Base-by-base conservation (phyloP, 1,140 invertebrate genomes). In the Phocides pigmalion region DNA sequence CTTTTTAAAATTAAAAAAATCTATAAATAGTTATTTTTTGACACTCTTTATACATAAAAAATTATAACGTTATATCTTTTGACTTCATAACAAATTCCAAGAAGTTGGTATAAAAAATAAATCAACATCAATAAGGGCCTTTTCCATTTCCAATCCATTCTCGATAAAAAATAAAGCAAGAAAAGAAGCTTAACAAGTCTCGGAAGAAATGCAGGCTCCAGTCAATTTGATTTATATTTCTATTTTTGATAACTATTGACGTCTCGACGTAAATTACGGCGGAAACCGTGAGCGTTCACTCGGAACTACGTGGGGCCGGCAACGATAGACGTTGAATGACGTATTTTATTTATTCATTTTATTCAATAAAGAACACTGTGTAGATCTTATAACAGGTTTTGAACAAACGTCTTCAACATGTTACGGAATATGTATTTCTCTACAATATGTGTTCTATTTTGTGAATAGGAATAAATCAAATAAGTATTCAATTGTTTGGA, bases 161-260 rank as follows among this genome's bases (percentile, higher is more conserved):
- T 28, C 42, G 28, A 59, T 47, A 32, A 16, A 19, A 47, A 47
- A 37, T 47, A 59, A 44, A 37, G 25, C 15, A 19, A 59, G 15
- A 20, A 0, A 4, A 25, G 25, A 47, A 20, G 14, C 15, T n/a
- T 46, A 59, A 35, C 42, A 58, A 58, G 50, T 37, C 41, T 46
- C 54, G 41, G 25, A 46, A 42, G 41, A 58, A 32, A 58, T 58
- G 42, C 42, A 20, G 25, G 42, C 56, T 19, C 16, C 4, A 28
- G 16, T 8, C 56, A 35, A 22, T 32, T 58, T 58, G 41, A 59
- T 47, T 59, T 47, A 25, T 59, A 47, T 47, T 59, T 59, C 17
- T 58, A 47, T 47, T 59, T 54, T 59, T 35, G n/a, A 46, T 9
- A 47, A 32, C 25, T 58, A 32, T 46, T 12, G 42, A 47, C 50